Evolutionary conservation across 2,888 invertebrate genomes (phyloP), one percentile per base, ranked within the genome.

Genomic region (Deilephila elpenor): DNA sequence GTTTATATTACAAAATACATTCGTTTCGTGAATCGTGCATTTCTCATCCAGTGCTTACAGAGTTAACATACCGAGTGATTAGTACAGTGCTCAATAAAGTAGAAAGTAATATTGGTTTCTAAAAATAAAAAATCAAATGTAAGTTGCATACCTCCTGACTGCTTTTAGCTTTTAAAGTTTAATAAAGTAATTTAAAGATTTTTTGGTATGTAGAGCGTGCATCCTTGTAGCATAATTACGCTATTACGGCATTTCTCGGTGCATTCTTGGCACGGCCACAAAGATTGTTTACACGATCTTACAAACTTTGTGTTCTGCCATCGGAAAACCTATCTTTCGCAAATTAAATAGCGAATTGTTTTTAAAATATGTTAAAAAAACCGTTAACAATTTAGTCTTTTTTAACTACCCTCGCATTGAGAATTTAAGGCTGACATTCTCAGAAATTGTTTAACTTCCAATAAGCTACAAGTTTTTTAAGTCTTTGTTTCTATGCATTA

Each of bases 81-180:
- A 53, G 6, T 56, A 71, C 34, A 32, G 59, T 71, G 59, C 59
- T 56, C 32, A 71, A 32, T 32, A 29, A 19, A 67, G 8, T 56
- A n/a, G n/a, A 56, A 71, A 71, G 56, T 20, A 53, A 20, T n/a
- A 53, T 71, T 34, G 34, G 29, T 29, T 71, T n/a, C 29, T 56
- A 11, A 53, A 71, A 56, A 51, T 56, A 20, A 8, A 32, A 53
- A 19, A n/a, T 56, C 29, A 25, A 70, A 64, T 44, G 67, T 67
- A 51, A 67, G 67, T 67, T 67, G 20, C 11, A 67, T 20, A 67
- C 14, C 44, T 67, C 3, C 19, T 32, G 0, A 62, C 25, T 34
- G 2, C n/a, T 37, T n/a, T 8, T n/a, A 34, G 20, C 37, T 11
- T 5, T 17, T 61, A 62, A 34, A 34, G 60, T 62, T 14, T 61